Conservation (phyloP, 2,888 invertebrate genomes). For the Cyclophora albipunctata region DNA sequence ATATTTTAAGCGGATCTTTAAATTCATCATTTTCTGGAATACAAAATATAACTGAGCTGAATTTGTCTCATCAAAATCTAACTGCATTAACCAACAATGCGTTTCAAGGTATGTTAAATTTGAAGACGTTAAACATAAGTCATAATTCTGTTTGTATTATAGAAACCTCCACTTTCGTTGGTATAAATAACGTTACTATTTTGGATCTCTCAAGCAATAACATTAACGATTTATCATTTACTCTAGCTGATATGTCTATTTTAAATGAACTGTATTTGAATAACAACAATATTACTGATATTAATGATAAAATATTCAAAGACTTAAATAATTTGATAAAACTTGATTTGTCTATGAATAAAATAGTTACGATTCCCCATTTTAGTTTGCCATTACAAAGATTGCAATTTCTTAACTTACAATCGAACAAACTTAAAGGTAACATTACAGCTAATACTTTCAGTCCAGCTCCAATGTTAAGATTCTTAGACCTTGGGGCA, state of each 20-base stretch:
- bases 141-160: slow-evolving; percentile 37
- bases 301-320: slow-evolving; percentile 3
- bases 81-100: slow-evolving; percentile 32
- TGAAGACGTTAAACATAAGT: slow-evolving; percentile 45
- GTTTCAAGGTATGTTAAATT: slow-evolving; percentile 32
- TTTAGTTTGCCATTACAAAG: slow-evolving; percentile 44
- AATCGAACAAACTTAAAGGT: slow-evolving; percentile 40
- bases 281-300: slow-evolving; percentile 40
- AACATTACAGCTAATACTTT: slow-evolving; percentile 34
- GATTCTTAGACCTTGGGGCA: slow-evolving; percentile 47
- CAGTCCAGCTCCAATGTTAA: slow-evolving; percentile 47
- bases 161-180: slow-evolving; percentile 39
- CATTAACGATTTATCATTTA: slow-evolving; percentile 22
- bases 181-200: slow-evolving; percentile 25
- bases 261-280: slow-evolving; percentile 44
- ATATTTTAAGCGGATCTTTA: slow-evolving; percentile 40
- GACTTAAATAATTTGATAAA: slow-evolving; percentile 21
- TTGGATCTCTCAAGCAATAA: slow-evolving; percentile 52
- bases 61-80: slow-evolving; percentile 42
- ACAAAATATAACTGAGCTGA: slow-evolving; percentile 28
- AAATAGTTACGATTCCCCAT: slow-evolving; percentile 37
- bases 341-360: slow-evolving; percentile 51
- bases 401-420: slow-evolving; percentile 47
- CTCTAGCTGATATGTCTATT: no score
- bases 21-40: slow-evolving; percentile 44